phyloP scores from a whole-genome alignment of 2,888 invertebrate species.

The Atrina japonica region DNA sequence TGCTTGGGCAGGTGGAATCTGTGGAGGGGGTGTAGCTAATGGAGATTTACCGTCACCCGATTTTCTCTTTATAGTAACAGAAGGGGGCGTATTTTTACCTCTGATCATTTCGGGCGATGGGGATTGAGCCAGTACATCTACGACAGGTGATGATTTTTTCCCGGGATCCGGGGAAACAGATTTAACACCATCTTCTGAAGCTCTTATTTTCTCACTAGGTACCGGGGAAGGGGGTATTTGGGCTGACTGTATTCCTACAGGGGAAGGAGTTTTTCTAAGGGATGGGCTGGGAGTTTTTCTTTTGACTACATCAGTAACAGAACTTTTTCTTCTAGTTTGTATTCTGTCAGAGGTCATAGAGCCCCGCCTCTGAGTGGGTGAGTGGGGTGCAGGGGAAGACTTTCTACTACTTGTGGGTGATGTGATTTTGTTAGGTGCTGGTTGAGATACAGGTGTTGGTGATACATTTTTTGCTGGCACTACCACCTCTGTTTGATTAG shows the following conservation, averaged over 20 bases:
- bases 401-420: neutral
- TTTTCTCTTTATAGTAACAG: constrained; percentile 17
- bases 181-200: neutral
- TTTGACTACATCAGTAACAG: neutral
- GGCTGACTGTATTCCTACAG: constrained; percentile 10
- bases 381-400: neutral
- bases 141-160: no score
- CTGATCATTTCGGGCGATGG: constrained; percentile 15
- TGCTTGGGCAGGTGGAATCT: neutral
- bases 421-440: constrained; percentile 1
- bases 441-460: neutral
- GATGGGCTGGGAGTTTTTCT: constrained; percentile 1
- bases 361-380: constrained; percentile 6
- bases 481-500: constrained; percentile 3
- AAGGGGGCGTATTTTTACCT: constrained; percentile 13
- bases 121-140: neutral
- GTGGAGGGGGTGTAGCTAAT: neutral
- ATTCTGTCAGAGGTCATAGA: neutral
- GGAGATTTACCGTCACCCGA: neutral
- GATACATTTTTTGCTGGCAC: neutral
- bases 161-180: neutral
- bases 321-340: no score
- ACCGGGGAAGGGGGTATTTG: no score
- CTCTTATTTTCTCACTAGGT: no score
- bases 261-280: constrained; percentile 14